Percentiles rank a stretch among this genome's conserved stretches.
These are phyloP conservation scores for Platynereis dumerilii DNA, from an alignment of 2,888 invertebrate species.

Conservation along the genomic window DNA sequence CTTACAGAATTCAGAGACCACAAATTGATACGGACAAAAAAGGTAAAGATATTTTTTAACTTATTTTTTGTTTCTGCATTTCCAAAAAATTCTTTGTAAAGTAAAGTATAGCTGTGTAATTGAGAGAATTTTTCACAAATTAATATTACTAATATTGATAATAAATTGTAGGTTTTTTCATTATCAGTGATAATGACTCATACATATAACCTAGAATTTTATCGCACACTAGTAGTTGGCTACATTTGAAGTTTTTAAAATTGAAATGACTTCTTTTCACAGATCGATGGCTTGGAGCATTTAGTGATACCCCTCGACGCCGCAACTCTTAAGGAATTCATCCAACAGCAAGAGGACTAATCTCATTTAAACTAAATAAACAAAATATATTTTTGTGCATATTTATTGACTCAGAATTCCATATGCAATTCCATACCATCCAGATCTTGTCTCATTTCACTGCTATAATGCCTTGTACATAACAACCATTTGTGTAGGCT, in stretches of 20 bases:
- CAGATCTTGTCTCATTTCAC: too few species aligned
- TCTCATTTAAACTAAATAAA: neutral
- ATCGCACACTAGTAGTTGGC: neutral
- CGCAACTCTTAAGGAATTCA: constrained; percentile 73
- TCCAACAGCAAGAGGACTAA: constrained; percentile 41
- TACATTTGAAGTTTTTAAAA: neutral
- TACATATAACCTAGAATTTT: neutral
- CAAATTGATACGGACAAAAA: constrained; percentile 82
- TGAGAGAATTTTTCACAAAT: constrained; percentile 7
- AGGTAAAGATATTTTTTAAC: constrained; percentile 59
- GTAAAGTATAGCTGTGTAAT: neutral
- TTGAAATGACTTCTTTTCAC: constrained; percentile 28
- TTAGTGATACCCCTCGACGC: constrained; percentile 80
- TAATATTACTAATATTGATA: too few species aligned
- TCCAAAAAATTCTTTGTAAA: neutral
- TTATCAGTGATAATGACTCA: neutral
- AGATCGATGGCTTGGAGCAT: constrained; percentile 83
- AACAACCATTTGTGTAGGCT: too few species aligned
- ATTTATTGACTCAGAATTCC: neutral
- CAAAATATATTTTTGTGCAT: neutral
- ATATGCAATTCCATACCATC: neutral
- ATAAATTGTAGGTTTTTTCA: too few species aligned
- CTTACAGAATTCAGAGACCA: constrained; percentile 95
- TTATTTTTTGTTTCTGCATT: constrained; percentile 6
- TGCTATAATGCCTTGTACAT: too few species aligned